Base-by-base conservation (phyloP, 2,797 vertebrate genomes). In the Pelochelys cantorii region DNA sequence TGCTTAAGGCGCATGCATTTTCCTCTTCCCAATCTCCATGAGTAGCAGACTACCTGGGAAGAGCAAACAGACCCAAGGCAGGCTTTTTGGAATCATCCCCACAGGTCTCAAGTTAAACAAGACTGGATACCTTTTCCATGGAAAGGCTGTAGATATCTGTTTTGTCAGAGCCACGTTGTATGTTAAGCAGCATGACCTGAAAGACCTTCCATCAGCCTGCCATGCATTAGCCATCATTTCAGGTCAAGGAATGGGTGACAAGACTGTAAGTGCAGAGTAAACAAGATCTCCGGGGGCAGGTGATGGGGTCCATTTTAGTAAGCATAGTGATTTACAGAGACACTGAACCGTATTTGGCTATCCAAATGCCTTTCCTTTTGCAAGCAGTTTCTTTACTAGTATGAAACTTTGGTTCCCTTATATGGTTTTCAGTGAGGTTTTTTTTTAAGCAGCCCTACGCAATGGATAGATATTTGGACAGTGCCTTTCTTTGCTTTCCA, bases 141-240 rank as follows among this genome's bases (percentile, higher is more conserved):
- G 54, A 78, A 91, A 83, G 0, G 15, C 37, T 87, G 88, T 1
- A 0, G 77, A 52, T 84, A 84, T 54, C 84, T 91, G 75, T 89
- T n/a, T 2, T 13, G 88, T 94, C 96, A 91, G 94, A 94, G 91
- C 95, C 18, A 83, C 84, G 91, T 90, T 95, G 34, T 83, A 88
- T 88, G 23, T 93, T 90, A 85, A 89, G 65, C 83, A 94, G 7
- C 85, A 2, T 31, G 81, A 93, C 83, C 95, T 87, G 91, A 87
- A 92, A 94, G 95, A 95, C 94, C 95, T 54, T 2, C 81, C 13
- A 81, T 95, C 95, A 96, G 93, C 68, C 52, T 88, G 48, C 59
- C 87, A 93, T 94, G 89, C 86, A 23, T 56, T 77, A 85, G 85
- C 90, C 94, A 97, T 90, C 87, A 93, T 78, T 53, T 92, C 68